phyloP scores from a whole-genome alignment of 2,888 invertebrate genomes.

The Phengaris arion region DNA sequence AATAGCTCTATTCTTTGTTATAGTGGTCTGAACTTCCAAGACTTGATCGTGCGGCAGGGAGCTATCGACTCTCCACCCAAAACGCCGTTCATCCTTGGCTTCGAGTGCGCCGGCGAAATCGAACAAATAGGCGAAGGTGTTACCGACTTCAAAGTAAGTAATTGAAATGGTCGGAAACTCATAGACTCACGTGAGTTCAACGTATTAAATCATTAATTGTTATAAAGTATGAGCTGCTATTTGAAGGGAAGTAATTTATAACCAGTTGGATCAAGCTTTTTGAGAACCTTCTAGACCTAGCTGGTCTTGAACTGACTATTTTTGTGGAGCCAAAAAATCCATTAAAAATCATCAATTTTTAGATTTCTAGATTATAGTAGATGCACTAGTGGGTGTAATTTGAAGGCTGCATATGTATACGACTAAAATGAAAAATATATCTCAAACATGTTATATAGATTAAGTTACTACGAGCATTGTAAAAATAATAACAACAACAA shows the following conservation, averaged over 20 bases:
- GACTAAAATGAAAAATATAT: too few relatives aligned
- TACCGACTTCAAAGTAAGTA: slow-evolving; percentile 84
- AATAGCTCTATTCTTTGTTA: slow-evolving; percentile 55
- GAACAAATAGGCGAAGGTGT: slow-evolving; percentile 89
- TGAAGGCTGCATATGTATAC: too few relatives aligned
- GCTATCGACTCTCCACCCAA: slow-evolving; percentile 93
- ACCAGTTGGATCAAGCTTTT: neutral
- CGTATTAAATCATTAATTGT: slow-evolving; percentile 22
- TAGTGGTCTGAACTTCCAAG: slow-evolving; percentile 94
- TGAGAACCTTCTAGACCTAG: neutral
- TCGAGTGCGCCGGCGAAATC: slow-evolving; percentile 92
- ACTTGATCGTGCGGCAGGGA: slow-evolving; percentile 92
- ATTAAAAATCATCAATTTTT: too few relatives aligned
- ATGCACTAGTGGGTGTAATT: too few relatives aligned
- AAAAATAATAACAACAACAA: too few relatives aligned
- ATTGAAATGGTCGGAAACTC: neutral
- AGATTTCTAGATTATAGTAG: too few relatives aligned
- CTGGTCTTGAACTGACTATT: neutral
- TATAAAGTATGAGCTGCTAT: slow-evolving; percentile 8
- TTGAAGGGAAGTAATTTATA: neutral
- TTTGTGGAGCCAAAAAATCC: neutral
- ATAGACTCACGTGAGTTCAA: neutral
- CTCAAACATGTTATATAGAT: too few relatives aligned
- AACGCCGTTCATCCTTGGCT: slow-evolving; percentile 92
- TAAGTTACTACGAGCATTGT: too few relatives aligned